Percentiles rank a stretch among this genome's conserved stretches.
Conservation (phyloP, 2,797 vertebrate species). For the Rhincodon typus region DNA sequence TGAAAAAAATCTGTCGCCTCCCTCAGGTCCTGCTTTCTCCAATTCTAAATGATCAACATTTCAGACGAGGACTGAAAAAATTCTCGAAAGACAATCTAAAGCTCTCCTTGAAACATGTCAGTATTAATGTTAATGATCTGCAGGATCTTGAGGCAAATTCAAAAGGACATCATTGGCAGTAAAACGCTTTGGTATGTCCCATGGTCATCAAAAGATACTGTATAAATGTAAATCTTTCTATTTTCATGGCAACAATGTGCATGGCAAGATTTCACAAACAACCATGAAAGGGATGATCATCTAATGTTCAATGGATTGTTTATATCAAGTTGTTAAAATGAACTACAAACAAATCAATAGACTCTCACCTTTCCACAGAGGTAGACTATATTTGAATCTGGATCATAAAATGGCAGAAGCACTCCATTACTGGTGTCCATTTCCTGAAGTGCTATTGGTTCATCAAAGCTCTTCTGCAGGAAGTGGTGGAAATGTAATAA, state of each 20-base stretch:
- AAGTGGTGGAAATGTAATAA: background rate
- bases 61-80: too few species aligned
- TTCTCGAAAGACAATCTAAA: too few species aligned
- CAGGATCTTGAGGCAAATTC: background rate
- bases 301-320: background rate
- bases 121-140: too few species aligned
- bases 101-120: too few species aligned
- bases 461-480: slow-evolving; percentile 84
- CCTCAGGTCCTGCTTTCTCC: too few species aligned
- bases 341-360: background rate
- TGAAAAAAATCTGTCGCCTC: background rate
- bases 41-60: too few species aligned
- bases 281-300: background rate
- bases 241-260: background rate
- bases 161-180: background rate
- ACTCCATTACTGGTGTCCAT: slow-evolving; percentile 97
- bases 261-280: background rate
- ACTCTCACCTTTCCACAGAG: slow-evolving; percentile 71
- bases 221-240: background rate
- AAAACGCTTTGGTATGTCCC: background rate
- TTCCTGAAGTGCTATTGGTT: slow-evolving; percentile 89
- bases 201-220: background rate
- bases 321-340: background rate
- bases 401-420: slow-evolving; percentile 86
- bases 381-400: slow-evolving; percentile 88